A percentile compares a stretch with the other conserved stretches of the same genome.
These are phyloP conservation scores for Plumapathes pennacea DNA, from an alignment of 92 coral and sea anemone species.

Conservation along the genomic window DNA sequence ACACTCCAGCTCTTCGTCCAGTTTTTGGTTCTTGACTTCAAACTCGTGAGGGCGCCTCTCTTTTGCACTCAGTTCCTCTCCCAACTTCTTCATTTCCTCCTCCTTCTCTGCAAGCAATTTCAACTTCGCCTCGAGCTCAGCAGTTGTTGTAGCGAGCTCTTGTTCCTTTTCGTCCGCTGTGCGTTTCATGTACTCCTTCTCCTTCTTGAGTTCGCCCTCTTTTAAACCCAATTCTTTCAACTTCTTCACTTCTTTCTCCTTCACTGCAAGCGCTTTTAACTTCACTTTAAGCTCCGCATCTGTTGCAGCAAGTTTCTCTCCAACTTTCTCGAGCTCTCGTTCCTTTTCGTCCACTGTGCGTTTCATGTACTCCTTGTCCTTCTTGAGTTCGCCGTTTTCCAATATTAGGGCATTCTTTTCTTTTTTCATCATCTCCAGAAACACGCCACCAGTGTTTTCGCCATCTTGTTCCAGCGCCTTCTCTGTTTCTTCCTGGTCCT, in stretches of 20 bases:
- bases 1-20: constrained; percentile 5
- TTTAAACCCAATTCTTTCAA: constrained; percentile 31
- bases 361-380: constrained; percentile 68
- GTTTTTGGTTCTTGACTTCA: not conserved
- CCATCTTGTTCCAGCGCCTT: constrained; percentile 14
- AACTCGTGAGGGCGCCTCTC: not conserved
- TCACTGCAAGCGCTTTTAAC: constrained; percentile 24
- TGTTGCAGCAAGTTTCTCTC: constrained; percentile 41
- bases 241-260: constrained; percentile 30
- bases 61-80: not conserved
- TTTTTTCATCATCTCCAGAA: constrained; percentile 70
- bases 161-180: not conserved
- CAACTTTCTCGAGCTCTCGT: constrained; percentile 56
- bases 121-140: too few species aligned
- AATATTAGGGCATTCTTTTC: constrained; percentile 75
- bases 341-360: constrained; percentile 76
- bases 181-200: not conserved
- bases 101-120: not conserved
- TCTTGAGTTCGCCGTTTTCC: constrained; percentile 70
- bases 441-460: constrained; percentile 2
- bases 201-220: constrained; percentile 21
- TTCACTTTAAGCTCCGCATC: constrained; percentile 47
- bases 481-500: constrained; percentile 5
- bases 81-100: too few species aligned
- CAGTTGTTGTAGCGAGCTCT: too few species aligned